These are phyloP conservation scores for Parazoanthus swiftii DNA, from an alignment of 92 coral and sea anemone species.

Conservation along the genomic window DNA sequence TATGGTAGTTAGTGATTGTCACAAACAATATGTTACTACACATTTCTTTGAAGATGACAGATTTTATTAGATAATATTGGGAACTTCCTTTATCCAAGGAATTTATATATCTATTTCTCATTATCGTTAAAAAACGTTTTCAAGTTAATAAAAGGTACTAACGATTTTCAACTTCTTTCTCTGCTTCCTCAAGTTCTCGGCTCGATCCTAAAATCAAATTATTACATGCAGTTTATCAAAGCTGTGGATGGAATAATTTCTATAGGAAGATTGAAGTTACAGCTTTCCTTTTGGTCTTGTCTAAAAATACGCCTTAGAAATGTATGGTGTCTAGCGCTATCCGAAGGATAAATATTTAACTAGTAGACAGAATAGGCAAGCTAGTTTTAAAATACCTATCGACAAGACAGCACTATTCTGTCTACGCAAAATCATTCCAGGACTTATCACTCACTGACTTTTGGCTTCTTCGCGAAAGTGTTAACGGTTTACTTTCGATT, in stretches of 20 bases:
- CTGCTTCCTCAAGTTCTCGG: slow-evolving; percentile 30
- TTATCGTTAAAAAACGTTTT: not conserved
- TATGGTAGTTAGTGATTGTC: not conserved
- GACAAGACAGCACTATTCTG: too few relatives aligned
- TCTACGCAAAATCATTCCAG: too few relatives aligned
- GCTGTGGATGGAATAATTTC: not conserved
- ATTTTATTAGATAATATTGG: not conserved
- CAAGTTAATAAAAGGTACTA: not conserved
- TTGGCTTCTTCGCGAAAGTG: not conserved
- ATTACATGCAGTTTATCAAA: not conserved
- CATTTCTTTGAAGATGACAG: not conserved
- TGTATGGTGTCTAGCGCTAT: not conserved
- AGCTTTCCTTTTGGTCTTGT: not conserved
- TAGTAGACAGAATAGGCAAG: not conserved
- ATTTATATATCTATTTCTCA: not conserved
- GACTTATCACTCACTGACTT: too few relatives aligned
- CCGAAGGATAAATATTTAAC: not conserved
- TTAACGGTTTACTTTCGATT: too few relatives aligned
- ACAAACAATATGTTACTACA: not conserved
- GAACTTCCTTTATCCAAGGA: not conserved
- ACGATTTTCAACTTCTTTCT: slow-evolving; percentile 30
- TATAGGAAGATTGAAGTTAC: not conserved
- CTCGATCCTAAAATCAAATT: slow-evolving; percentile 19
- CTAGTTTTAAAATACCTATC: too few relatives aligned
- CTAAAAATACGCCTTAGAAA: not conserved